Percentiles rank a stretch among this genome's conserved stretches.
Evolutionary conservation across 2,888 invertebrate genomes (phyloP).

Genomic region (Coronaproctus castanopsis): DNA sequence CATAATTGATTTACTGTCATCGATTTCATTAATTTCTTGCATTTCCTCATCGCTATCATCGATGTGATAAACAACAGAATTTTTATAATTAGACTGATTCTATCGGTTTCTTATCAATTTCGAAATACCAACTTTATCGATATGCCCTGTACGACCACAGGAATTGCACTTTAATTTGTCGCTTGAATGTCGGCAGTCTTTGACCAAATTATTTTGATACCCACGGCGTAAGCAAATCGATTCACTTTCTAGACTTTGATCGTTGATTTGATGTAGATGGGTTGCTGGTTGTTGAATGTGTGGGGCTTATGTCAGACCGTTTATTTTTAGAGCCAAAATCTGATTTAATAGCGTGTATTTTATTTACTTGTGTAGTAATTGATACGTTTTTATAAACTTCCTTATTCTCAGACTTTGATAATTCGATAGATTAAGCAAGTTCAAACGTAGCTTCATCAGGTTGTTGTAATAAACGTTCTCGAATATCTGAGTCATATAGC

Average conservation of each 20-base stretch:
- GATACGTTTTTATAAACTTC: too few relatives aligned
- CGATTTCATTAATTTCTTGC: neutral
- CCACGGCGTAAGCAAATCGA: neutral
- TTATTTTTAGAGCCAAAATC: too few relatives aligned
- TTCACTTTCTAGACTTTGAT: neutral
- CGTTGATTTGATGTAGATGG: too few relatives aligned
- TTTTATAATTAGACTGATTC: neutral
- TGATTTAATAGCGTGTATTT: too few relatives aligned
- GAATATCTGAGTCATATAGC: too few relatives aligned
- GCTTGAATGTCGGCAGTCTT: neutral
- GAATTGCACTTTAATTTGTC: conserved; percentile 1
- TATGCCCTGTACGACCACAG: neutral
- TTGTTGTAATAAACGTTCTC: too few relatives aligned
- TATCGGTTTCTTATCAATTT: neutral
- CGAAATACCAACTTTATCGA: neutral
- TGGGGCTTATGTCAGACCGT: too few relatives aligned
- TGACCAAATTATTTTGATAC: neutral
- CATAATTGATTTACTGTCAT: neutral
- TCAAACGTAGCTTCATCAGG: too few relatives aligned
- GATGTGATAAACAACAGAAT: neutral
- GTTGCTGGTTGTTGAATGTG: too few relatives aligned
- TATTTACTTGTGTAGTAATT: too few relatives aligned
- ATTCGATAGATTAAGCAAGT: too few relatives aligned
- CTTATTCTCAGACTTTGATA: too few relatives aligned
- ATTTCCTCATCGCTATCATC: neutral